Base-by-base conservation (phyloP, 2,113 vertebrate species). In the Chaenogobius annularis region DNA sequence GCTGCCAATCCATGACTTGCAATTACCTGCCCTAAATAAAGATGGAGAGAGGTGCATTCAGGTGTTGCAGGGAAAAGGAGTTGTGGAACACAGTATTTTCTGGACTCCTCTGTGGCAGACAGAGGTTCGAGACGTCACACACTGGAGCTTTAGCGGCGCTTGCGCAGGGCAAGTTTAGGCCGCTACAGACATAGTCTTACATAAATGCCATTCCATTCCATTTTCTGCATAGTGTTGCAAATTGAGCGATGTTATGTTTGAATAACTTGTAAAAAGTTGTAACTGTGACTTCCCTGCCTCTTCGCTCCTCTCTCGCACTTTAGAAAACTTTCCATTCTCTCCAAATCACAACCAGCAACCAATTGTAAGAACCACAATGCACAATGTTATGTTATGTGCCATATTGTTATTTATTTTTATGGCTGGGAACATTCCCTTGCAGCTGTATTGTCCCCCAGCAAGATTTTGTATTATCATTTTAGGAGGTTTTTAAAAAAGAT, bases 371-470 rank as follows among this genome's bases (percentile, higher is more conserved):
- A 37, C 31, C 59, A 3, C 59, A 19, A 5, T 40, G 10, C 26
- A 35, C 13, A 61, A 61, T 40, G 5, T 10, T 79, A n/a, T 72
- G 46, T 19, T 1, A n/a, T n/a, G 26, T 31, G 1, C 72, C 82
- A 78, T 75, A 75, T 81, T 85, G 77, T 83, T 73, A 37, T 69
- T 20, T 44, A 55, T 66, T 75, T 79, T 70, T 54, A 55, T 59
- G 69, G 62, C 73, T 48, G 74, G 68, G 59, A 10, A 61, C 55
- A 63, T 78, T 73, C 13, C 56, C 88, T 83, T 75, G 47, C 31
- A 83, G 81, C 78, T n/a, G n/a, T 69, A 20, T 46, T 77, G 68
- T 84, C 80, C 70, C 50, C 73, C 79, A 83, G 58, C 31, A 44
- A 47, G n/a, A 37, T 70, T 72, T 66, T 20, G 67, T 66, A 48